A percentile compares a stretch with the other conserved stretches of the same genome.
phyloP scores from a whole-genome alignment of 2,888 invertebrate genomes.

The Cryptophagus acutangulus region DNA sequence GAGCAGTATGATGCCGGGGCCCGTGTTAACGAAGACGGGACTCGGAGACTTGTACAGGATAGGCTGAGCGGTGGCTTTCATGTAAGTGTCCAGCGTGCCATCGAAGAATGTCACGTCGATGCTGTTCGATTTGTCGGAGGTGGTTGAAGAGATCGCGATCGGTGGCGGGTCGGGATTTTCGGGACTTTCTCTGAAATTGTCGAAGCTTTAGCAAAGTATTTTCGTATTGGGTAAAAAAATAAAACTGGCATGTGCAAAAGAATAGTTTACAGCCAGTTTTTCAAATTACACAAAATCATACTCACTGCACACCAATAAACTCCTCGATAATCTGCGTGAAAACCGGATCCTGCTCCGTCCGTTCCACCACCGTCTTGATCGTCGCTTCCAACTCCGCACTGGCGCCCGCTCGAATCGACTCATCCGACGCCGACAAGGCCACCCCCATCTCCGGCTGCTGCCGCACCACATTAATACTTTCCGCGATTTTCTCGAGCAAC shows the following conservation, averaged over 20 bases:
- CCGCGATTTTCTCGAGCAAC: slow-evolving; percentile 52
- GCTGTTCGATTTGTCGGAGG: too few relatives aligned
- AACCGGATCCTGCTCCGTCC: slow-evolving; percentile 51
- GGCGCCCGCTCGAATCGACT: slow-evolving; percentile 7
- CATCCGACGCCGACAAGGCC: background rate
- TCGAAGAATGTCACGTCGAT: slow-evolving; percentile 25
- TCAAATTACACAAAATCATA: background rate
- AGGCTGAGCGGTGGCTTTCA: slow-evolving; percentile 15
- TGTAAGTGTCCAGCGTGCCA: slow-evolving; percentile 25
- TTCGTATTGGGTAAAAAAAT: too few relatives aligned
- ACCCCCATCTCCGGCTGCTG: slow-evolving; percentile 26
- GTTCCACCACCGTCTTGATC: slow-evolving; percentile 50
- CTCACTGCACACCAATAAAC: slow-evolving; percentile 39
- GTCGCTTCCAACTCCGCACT: slow-evolving; percentile 46
- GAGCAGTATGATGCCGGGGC: slow-evolving; percentile 8
- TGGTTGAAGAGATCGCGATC: background rate
- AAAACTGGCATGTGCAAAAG: too few relatives aligned
- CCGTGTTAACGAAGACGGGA: slow-evolving; percentile 11
- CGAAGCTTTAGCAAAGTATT: too few relatives aligned
- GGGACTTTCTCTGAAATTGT: slow-evolving; percentile 10
- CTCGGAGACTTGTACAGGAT: slow-evolving; percentile 10
- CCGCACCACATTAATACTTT: slow-evolving; percentile 51
- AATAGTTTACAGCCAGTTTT: too few relatives aligned
- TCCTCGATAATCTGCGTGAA: slow-evolving; percentile 51
- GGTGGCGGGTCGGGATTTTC: slow-evolving; percentile 1